These are phyloP conservation scores for Acanthoscelides obtectus DNA, from an alignment of 2,888 invertebrate species.

Conservation along the genomic window DNA sequence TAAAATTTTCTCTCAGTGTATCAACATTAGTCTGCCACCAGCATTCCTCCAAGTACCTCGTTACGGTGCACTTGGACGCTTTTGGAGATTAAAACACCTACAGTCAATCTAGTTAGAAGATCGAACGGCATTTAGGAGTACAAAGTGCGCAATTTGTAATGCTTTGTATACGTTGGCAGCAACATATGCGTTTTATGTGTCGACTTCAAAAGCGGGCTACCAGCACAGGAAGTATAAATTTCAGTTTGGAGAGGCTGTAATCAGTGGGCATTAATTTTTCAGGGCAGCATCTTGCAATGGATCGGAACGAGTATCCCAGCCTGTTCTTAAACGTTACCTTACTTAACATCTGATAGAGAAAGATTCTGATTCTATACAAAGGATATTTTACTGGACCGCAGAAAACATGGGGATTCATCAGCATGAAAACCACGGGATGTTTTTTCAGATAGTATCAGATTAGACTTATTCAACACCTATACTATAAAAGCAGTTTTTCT, in stretches of 20 bases:
- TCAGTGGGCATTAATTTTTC: not conserved
- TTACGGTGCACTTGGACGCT: not conserved
- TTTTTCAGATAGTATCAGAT: too few relatives aligned
- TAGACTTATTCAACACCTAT: too few relatives aligned
- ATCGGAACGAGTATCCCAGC: not conserved
- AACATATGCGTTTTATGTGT: not conserved
- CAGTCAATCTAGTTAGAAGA: not conserved
- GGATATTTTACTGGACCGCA: too few relatives aligned
- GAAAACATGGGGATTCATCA: too few relatives aligned
- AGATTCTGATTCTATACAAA: too few relatives aligned
- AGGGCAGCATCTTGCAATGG: not conserved
- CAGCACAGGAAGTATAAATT: not conserved
- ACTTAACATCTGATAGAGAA: too few relatives aligned
- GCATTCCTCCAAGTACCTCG: not conserved
- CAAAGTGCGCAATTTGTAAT: not conserved
- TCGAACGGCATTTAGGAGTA: not conserved
- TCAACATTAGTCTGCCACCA: not conserved
- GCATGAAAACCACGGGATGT: too few relatives aligned
- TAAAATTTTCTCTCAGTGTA: not conserved
- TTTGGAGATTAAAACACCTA: not conserved
- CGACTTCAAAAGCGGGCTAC: not conserved
- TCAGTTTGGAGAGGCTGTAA: not conserved
- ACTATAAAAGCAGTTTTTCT: too few relatives aligned
- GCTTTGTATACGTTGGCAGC: not conserved
- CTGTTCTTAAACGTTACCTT: too few relatives aligned